Evolutionary conservation across 2,797 vertebrate genomes (phyloP).

Genomic region (Amphiprion clarkii): DNA sequence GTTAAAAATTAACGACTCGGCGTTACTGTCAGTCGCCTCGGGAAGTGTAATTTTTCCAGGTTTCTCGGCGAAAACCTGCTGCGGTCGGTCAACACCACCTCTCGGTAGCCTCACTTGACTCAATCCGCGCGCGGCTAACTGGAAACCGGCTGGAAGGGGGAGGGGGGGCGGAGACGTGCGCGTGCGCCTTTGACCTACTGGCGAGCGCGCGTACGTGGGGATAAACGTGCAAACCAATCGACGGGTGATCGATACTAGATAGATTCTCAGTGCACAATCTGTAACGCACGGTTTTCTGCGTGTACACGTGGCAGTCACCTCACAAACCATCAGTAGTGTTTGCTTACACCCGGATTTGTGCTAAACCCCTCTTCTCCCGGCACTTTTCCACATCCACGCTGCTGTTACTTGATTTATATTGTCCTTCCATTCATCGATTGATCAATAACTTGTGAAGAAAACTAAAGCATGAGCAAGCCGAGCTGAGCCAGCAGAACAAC

Average conservation of each 20-base stretch:
- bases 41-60: constrained; percentile 61
- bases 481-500: neutral
- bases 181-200: constrained; percentile 64
- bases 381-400: neutral
- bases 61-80: constrained; percentile 80
- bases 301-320: constrained; percentile 74
- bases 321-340: constrained; percentile 7
- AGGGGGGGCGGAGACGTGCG: constrained; percentile 67
- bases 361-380: neutral
- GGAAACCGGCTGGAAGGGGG: constrained; percentile 72
- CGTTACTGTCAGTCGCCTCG: constrained; percentile 70
- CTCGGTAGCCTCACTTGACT: constrained; percentile 82
- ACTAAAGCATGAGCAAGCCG: neutral
- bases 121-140: constrained; percentile 83
- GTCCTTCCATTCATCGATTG: neutral
- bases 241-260: neutral
- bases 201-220: constrained; percentile 58
- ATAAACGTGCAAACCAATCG: constrained; percentile 1
- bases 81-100: constrained; percentile 83
- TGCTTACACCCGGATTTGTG: neutral
- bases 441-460: neutral
- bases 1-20: constrained; percentile 43
- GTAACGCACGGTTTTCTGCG: neutral
- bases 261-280: neutral
- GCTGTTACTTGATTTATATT: neutral